phyloP scores from a whole-genome alignment of 2,797 vertebrate genomes.

The Anguilla marmorata region DNA sequence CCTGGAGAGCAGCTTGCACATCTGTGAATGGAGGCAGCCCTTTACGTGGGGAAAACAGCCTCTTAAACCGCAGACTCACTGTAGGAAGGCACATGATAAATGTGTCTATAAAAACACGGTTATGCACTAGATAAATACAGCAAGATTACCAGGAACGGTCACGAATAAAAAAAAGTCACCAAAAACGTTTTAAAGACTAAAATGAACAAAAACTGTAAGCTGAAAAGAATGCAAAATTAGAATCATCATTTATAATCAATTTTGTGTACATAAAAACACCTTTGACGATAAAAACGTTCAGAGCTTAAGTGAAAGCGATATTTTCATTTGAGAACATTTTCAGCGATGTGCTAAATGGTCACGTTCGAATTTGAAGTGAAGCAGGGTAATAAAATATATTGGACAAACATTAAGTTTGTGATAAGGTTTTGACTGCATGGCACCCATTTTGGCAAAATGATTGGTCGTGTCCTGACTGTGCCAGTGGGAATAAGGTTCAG shows the following conservation, averaged over 20 bases:
- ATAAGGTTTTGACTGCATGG: neutral
- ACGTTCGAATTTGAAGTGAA: neutral
- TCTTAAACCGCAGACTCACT: neutral
- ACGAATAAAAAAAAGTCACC: neutral
- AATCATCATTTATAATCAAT: neutral
- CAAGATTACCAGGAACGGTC: neutral
- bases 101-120: neutral
- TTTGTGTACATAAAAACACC: neutral
- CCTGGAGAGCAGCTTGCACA: constrained; percentile 28
- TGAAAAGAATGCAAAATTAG: too few relatives aligned
- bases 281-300: neutral
- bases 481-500: neutral
- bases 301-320: neutral
- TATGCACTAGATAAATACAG: neutral
- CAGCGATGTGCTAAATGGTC: neutral
- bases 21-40: constrained; percentile 11
- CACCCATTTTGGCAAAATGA: neutral
- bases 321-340: neutral
- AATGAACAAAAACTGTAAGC: neutral
- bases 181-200: neutral
- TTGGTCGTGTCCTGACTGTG: neutral
- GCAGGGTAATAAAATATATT: neutral
- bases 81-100: neutral
- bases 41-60: neutral
- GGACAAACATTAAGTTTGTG: neutral